phyloP scores from a whole-genome alignment of 2,888 invertebrate species.

The Eretmocerus hayati region DNA sequence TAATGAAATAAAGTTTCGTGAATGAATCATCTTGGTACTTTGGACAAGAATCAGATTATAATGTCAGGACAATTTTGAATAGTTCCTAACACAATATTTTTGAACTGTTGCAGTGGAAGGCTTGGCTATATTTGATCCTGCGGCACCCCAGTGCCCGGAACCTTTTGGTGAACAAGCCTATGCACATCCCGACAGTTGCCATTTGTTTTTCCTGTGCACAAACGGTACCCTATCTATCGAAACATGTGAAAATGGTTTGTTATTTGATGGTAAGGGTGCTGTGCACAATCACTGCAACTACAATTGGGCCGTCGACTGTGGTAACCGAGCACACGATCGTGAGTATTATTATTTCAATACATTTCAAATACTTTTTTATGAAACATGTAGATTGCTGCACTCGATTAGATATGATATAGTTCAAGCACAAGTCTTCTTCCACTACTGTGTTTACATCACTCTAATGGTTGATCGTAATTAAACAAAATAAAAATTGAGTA shows the following conservation, averaged over 20 bases:
- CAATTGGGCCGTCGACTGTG: slow-evolving; percentile 87
- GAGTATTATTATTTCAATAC: slow-evolving; percentile 50
- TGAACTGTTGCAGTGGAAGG: slow-evolving; percentile 1
- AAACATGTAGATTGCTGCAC: too few relatives aligned
- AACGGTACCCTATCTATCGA: slow-evolving; percentile 86
- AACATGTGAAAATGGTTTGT: slow-evolving; percentile 83
- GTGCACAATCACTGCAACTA: slow-evolving; percentile 92
- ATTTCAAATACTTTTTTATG: too few relatives aligned
- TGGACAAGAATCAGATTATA: too few relatives aligned
- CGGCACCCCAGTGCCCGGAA: slow-evolving; percentile 71
- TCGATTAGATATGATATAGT: too few relatives aligned
- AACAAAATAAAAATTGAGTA: too few relatives aligned
- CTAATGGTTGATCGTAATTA: too few relatives aligned
- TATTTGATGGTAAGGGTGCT: slow-evolving; percentile 84
- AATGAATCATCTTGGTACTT: too few relatives aligned
- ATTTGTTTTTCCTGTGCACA: slow-evolving; percentile 84
- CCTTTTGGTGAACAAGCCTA: slow-evolving; percentile 74
- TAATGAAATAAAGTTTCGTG: too few relatives aligned
- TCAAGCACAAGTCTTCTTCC: too few relatives aligned
- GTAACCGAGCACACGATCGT: slow-evolving; percentile 72
- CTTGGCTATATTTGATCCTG: not conserved
- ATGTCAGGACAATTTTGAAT: too few relatives aligned
- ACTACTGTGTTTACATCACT: too few relatives aligned
- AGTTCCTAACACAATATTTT: too few relatives aligned
- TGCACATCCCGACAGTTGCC: slow-evolving; percentile 80